These are phyloP conservation scores for Lepidocyrtinus sp. DNA, from an alignment of 2,888 invertebrate genomes.

Conservation along the genomic window DNA sequence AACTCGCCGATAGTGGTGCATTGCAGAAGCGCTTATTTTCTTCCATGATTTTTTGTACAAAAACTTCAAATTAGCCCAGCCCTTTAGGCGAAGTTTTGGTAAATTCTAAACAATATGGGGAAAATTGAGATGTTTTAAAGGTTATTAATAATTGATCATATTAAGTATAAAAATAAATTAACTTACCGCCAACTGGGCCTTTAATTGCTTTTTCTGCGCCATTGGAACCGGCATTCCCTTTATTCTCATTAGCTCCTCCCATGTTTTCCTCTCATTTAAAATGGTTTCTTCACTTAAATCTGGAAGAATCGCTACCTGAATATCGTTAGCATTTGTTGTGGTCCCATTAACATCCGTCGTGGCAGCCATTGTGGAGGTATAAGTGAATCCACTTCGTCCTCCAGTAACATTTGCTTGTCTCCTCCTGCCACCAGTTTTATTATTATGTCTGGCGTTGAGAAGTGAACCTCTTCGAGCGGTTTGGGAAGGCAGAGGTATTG, in stretches of 20 bases:
- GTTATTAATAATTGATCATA: background rate
- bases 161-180: background rate
- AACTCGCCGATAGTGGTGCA: slow-evolving; percentile 80
- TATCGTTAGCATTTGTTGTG: slow-evolving; percentile 76
- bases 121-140: background rate
- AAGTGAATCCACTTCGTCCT: slow-evolving; percentile 42
- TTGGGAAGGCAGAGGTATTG: slow-evolving; percentile 64
- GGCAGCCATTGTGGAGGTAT: slow-evolving; percentile 54
- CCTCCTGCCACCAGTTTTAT: slow-evolving; percentile 34
- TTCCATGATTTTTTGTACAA: slow-evolving; percentile 83
- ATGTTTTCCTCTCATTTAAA: slow-evolving; percentile 86
- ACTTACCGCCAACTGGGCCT: slow-evolving; percentile 83
- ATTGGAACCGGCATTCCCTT: slow-evolving; percentile 88
- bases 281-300: slow-evolving; percentile 84
- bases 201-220: slow-evolving; percentile 85
- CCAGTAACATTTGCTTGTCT: slow-evolving; percentile 20
- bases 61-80: slow-evolving; percentile 87
- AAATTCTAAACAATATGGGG: slow-evolving; percentile 77
- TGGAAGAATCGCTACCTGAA: slow-evolving; percentile 85
- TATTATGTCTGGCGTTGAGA: slow-evolving; percentile 35
- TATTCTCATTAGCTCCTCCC: slow-evolving; percentile 90
- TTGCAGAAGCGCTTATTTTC: slow-evolving; percentile 77
- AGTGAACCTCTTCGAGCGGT: slow-evolving; percentile 61
- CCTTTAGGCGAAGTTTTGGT: slow-evolving; percentile 85
- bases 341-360: slow-evolving; percentile 42